Percentiles rank a stretch among this genome's conserved stretches.
phyloP scores from a whole-genome alignment of 2,888 invertebrate species.

The Macrosoma leucophasiata region DNA sequence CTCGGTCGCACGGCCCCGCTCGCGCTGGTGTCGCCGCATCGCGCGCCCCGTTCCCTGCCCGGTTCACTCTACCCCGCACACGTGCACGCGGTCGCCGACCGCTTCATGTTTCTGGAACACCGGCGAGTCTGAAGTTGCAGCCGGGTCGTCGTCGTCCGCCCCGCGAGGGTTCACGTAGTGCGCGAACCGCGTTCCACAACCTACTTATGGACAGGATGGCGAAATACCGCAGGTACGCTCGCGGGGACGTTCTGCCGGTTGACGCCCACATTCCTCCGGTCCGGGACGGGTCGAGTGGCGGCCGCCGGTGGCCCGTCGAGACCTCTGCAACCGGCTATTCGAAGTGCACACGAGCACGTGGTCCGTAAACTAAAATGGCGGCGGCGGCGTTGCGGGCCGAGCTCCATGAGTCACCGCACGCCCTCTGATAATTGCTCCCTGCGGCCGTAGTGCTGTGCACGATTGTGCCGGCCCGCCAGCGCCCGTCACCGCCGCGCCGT shows the following conservation, averaged over 20 bases:
- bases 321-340: neutral
- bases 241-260: slow-evolving; percentile 7
- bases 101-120: slow-evolving; percentile 8
- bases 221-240: slow-evolving; percentile 57
- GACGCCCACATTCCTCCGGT: slow-evolving; percentile 17
- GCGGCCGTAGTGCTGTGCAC: slow-evolving; percentile 7
- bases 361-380: slow-evolving; percentile 67
- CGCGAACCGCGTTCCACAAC: slow-evolving; percentile 2
- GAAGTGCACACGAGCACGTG: slow-evolving; percentile 51
- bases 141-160: no score
- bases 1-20: slow-evolving; percentile 71
- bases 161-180: slow-evolving; percentile 2
- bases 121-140: slow-evolving; percentile 2
- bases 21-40: slow-evolving; percentile 53
- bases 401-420: slow-evolving; percentile 31
- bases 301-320: neutral
- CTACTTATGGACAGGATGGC: slow-evolving; percentile 50
- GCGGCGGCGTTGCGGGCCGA: slow-evolving; percentile 34
- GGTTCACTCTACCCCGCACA: slow-evolving; percentile 15
- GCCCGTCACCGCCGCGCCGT: no score
- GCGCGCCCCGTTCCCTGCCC: slow-evolving; percentile 16
- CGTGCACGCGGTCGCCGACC: neutral
- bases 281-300: neutral
- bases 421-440: slow-evolving; percentile 30
- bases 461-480: slow-evolving; percentile 1